Evolutionary conservation across 2,113 vertebrate genomes (phyloP), one percentile per base, ranked within the genome.

Genomic region (Scomber colias): DNA sequence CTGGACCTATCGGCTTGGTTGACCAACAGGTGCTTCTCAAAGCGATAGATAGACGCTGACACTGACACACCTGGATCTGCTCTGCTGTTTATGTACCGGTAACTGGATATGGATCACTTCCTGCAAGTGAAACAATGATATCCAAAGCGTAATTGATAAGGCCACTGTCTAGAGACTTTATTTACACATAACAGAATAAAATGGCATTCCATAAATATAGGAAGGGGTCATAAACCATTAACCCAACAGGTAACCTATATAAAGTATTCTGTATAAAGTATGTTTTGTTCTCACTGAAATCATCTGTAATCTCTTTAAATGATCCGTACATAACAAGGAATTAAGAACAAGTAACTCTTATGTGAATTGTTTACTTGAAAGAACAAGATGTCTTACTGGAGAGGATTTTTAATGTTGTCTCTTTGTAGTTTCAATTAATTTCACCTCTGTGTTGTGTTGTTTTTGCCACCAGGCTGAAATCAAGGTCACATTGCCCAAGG

Each of bases 81-180:
- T 17, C 2, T 4, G 60, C 5, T 44, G 69, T 67, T 53, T 76
- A 16, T 45, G 13, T 48, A 46, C 35, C 6, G 0, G 24, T 59
- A 24, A 19, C 11, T 68, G 46, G 48, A 60, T 54, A 19, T 27
- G 17, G 54, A 21, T 64, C 46, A 17, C 62, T 31, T 27, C 11
- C 21, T 71, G 21, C 49, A 71, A 45, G 17, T 62, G 21, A 50
- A 73, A 35, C 16, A 61, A 49, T 3, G 1, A 69, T 83, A 64
- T 72, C 45, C 48, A 82, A 80, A 48, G 61, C 11, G 62, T n/a
- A 40, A 62, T 30, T 16, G 53, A n/a, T 68, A 64, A 69, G 48
- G 24, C 35, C 24, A 8, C 31, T 16, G 31, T 48, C 13, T 54
- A 9, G 49, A 31, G 72, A 44, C 48, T 44, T 44, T 72, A 9